A percentile compares a stretch with the other conserved stretches of the same genome.
phyloP scores from a whole-genome alignment of 1,140 invertebrate species.

The Leptinotarsa lineolata region DNA sequence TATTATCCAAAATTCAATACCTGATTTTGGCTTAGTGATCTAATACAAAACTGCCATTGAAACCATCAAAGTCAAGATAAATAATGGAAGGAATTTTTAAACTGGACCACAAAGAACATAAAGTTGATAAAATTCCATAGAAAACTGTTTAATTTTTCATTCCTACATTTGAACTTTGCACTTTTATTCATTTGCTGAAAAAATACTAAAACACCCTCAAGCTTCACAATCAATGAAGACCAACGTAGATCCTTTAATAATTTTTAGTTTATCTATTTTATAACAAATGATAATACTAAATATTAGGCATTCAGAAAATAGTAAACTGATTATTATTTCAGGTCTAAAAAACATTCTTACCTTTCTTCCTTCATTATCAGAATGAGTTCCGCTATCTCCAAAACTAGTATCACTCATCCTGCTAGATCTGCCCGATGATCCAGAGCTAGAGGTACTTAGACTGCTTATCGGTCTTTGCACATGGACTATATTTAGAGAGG shows the following conservation, averaged over 20 bases:
- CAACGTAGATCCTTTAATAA: not conserved
- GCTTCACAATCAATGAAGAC: too few relatives aligned
- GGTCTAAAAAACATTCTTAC: slow-evolving; percentile 50
- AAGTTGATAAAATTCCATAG: too few relatives aligned
- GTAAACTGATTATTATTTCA: not conserved
- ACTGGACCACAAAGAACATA: too few relatives aligned
- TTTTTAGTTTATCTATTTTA: not conserved
- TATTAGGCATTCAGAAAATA: not conserved
- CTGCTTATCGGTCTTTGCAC: slow-evolving; percentile 68
- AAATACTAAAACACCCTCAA: too few relatives aligned
- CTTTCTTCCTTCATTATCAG: slow-evolving; percentile 77
- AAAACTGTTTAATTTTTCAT: too few relatives aligned
- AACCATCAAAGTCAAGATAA: too few relatives aligned
- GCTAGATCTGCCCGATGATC: slow-evolving; percentile 77
- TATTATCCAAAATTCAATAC: too few relatives aligned
- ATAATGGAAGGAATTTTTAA: too few relatives aligned
- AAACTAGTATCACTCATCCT: slow-evolving; percentile 75
- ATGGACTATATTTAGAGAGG: slow-evolving; percentile 34
- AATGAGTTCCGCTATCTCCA: slow-evolving; percentile 82
- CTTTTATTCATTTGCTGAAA: too few relatives aligned
- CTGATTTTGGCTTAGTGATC: too few relatives aligned
- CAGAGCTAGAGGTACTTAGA: slow-evolving; percentile 74
- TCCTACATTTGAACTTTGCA: not conserved
- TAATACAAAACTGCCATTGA: too few relatives aligned
- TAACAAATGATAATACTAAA: not conserved